phyloP scores from a whole-genome alignment of 1,140 invertebrate genomes.

The Cydia splendana region DNA sequence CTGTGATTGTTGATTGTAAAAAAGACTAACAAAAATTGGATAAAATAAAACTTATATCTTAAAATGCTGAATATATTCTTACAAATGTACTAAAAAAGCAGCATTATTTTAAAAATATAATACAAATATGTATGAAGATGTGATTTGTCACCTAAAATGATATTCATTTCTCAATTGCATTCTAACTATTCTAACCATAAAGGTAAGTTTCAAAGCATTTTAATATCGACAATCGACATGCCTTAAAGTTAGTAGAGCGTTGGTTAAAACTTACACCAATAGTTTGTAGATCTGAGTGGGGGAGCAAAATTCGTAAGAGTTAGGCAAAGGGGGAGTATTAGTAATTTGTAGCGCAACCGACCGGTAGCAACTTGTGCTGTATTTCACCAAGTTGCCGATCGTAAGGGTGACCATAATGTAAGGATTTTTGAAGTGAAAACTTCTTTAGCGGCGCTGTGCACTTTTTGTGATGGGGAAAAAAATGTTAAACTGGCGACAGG shows the following conservation, averaged over 20 bases:
- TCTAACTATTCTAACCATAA: slow-evolving; percentile 34
- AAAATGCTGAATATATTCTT: too few relatives aligned
- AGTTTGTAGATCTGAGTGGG: slow-evolving; percentile 13
- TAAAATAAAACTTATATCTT: too few relatives aligned
- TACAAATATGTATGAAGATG: too few relatives aligned
- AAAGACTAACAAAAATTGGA: too few relatives aligned
- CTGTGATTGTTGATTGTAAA: too few relatives aligned
- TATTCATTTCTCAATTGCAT: slow-evolving; percentile 33
- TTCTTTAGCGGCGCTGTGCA: too few relatives aligned
- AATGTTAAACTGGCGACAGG: too few relatives aligned
- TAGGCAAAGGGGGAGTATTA: slow-evolving; percentile 57
- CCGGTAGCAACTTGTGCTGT: slow-evolving; percentile 74
- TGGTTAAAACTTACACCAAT: background rate
- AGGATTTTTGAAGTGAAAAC: too few relatives aligned
- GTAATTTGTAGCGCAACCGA: slow-evolving; percentile 68
- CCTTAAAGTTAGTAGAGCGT: background rate
- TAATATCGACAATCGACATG: background rate
- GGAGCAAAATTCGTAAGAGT: slow-evolving; percentile 53
- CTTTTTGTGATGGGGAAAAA: too few relatives aligned
- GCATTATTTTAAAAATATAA: too few relatives aligned
- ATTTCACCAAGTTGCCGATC: slow-evolving; percentile 73
- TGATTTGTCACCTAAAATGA: too few relatives aligned
- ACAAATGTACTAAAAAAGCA: too few relatives aligned
- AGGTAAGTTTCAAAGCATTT: slow-evolving; percentile 22
- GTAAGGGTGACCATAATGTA: slow-evolving; percentile 43